phyloP scores from a whole-genome alignment of 1,140 invertebrate genomes.

The Holcopasites calliopsidis region DNA sequence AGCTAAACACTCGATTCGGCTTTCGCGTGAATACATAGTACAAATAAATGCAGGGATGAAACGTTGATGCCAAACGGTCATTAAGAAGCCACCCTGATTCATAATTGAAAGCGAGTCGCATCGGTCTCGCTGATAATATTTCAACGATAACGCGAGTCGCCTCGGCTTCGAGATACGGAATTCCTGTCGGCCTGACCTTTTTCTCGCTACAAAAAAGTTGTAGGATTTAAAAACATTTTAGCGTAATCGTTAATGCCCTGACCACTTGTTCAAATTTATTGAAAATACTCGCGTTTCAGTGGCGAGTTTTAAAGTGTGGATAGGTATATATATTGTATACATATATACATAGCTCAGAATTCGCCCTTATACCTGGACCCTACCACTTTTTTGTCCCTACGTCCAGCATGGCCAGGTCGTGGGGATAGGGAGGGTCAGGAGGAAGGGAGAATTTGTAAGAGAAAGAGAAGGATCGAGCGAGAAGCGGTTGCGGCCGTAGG shows the following conservation, averaged over 20 bases:
- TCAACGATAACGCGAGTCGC: neutral
- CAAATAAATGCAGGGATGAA: too few relatives aligned
- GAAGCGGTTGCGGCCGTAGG: conserved; percentile 26
- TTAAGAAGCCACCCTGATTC: too few relatives aligned
- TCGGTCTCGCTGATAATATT: neutral
- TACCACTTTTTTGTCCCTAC: conserved; percentile 54
- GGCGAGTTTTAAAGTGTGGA: conserved; percentile 38
- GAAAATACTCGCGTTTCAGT: conserved; percentile 49
- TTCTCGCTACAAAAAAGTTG: too few relatives aligned
- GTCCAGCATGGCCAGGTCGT: conserved; percentile 32
- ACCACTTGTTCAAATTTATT: conserved; percentile 22
- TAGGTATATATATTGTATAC: conserved; percentile 27
- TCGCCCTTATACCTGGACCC: conserved; percentile 67
- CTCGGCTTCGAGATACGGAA: too few relatives aligned
- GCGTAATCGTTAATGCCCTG: neutral
- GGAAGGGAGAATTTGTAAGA: neutral
- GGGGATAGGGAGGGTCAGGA: neutral
- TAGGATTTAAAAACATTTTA: neutral
- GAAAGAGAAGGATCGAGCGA: conserved; percentile 12
- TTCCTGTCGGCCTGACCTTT: neutral
- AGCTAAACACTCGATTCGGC: neutral
- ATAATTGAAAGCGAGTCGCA: too few relatives aligned
- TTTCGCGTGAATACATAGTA: too few relatives aligned
- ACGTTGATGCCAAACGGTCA: too few relatives aligned
- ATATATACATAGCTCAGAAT: conserved; percentile 50